A percentile compares a stretch with the other conserved stretches of the same genome.
Evolutionary conservation across 1,140 invertebrate genomes (phyloP).

Genomic region (Thrips palmi): DNA sequence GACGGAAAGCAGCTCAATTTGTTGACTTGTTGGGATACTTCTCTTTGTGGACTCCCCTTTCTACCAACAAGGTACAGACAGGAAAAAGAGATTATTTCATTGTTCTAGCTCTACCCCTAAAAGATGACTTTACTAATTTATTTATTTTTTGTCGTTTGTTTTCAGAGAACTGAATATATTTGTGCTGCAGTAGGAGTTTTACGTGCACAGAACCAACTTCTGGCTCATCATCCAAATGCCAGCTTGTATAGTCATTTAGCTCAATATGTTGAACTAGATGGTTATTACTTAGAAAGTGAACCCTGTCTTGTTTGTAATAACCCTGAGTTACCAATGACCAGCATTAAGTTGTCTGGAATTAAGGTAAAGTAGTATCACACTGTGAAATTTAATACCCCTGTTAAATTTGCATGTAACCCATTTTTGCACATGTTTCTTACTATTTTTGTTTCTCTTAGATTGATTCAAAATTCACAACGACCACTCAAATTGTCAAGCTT

Average conservation of each 20-base stretch:
- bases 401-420: background rate
- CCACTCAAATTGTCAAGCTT: conserved; percentile 92
- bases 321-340: conserved; percentile 80
- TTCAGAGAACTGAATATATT: conserved; percentile 52
- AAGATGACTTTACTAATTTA: background rate
- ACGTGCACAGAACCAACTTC: conserved; percentile 65
- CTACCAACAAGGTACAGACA: conserved; percentile 28
- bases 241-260: conserved; percentile 80
- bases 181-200: conserved; percentile 71
- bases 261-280: conserved; percentile 85
- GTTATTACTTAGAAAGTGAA: conserved; percentile 91
- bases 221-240: conserved; percentile 85
- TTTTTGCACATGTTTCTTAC: conserved; percentile 6
- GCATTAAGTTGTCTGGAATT: conserved; percentile 82
- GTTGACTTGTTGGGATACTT: conserved; percentile 91
- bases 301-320: conserved; percentile 96
- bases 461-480: conserved; percentile 95
- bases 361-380: conserved; percentile 34
- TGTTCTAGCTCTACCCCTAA: background rate
- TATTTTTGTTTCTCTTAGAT: conserved; percentile 29
- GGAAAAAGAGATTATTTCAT: background rate
- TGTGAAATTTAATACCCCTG: background rate
- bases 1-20: conserved; percentile 86
- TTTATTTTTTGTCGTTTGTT: conserved; percentile 9
- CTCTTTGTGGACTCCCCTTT: conserved; percentile 55